Evolutionary conservation across 2,888 invertebrate species (phyloP), one percentile per base, ranked within the genome.

Genomic region (Epistrophella euchroma): DNA sequence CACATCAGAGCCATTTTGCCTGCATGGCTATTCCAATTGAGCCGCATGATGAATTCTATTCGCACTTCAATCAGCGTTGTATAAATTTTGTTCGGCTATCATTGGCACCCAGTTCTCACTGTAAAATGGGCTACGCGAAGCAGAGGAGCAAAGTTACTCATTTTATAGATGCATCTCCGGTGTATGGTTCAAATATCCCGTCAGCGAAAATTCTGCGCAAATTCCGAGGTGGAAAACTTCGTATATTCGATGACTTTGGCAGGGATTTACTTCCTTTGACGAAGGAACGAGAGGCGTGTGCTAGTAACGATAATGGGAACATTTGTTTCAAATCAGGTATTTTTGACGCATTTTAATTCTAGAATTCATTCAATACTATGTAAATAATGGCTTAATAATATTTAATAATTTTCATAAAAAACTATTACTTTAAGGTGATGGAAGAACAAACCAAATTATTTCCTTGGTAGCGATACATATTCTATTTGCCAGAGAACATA

Each of bases 401-500:
- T 9, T 7, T 32, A 7, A 32, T 32, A 6, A 0, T 32, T 15
- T 13, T 25, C 6, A 43, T 13, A 50, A 22, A 52, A 56, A 17
- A 13, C 11, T 7, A 0, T 32, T 28, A 28, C 32, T 64, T 66
- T 19, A 19, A 96, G 97, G 97, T 13, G 97, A 97, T 90, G 94
- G 94, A 5, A 94, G 97, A 85, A 95, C 95, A 1, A 97, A 97
- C 92, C 96, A 97, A 91, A 95, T 96, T 89, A 95, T 96, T 10
- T 95, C 96, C 0, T 93, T 97, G 56, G 95, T 96, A 0, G 94
- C 95, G 0, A 90, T 97, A 0, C 97, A 97, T 88, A 95, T 95
- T 0, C 89, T 97, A 9, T 95, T 96, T 90, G 94, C 96, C 19
- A 93, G 97, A 37, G 97, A 97, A 89, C 97, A 97, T 91, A 97